Evolutionary conservation across 1,140 invertebrate species (phyloP).

Genomic region (Brachystomella parvula): DNA sequence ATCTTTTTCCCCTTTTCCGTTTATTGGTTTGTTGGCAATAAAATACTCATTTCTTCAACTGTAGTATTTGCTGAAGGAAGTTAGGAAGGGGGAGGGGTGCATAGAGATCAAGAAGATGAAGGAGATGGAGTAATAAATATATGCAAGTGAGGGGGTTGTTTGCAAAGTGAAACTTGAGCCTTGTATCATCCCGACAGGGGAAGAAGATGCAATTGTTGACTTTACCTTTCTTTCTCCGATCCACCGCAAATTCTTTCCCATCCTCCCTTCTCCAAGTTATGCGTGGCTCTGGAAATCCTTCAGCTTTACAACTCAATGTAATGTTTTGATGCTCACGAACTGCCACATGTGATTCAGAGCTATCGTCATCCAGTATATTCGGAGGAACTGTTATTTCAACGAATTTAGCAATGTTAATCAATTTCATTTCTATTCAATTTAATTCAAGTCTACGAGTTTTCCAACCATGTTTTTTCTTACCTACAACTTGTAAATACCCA

Average conservation of each 20-base stretch:
- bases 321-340: conserved; percentile 83
- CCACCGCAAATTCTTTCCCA: conserved; percentile 68
- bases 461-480: conserved; percentile 51
- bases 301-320: conserved; percentile 54
- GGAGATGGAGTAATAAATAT: neutral
- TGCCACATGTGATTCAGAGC: conserved; percentile 76
- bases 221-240: conserved; percentile 71
- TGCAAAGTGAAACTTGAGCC: neutral
- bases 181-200: neutral
- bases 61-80: neutral
- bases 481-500: conserved; percentile 85
- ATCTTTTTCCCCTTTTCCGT: too few species aligned
- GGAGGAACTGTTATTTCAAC: conserved; percentile 62
- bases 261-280: conserved; percentile 86
- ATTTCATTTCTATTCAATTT: conserved; percentile 14
- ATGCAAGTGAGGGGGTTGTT: neutral
- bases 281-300: conserved; percentile 77
- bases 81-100: neutral
- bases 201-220: conserved; percentile 7
- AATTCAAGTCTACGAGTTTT: neutral
- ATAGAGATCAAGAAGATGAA: neutral
- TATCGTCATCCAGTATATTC: conserved; percentile 74
- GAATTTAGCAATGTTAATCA: conserved; percentile 14
- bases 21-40: too few species aligned
- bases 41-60: too few species aligned